A percentile compares a stretch with the other conserved stretches of the same genome.
These are phyloP conservation scores for Edolisoma coerulescens DNA, from an alignment of 2,113 vertebrate genomes.

Conservation along the genomic window DNA sequence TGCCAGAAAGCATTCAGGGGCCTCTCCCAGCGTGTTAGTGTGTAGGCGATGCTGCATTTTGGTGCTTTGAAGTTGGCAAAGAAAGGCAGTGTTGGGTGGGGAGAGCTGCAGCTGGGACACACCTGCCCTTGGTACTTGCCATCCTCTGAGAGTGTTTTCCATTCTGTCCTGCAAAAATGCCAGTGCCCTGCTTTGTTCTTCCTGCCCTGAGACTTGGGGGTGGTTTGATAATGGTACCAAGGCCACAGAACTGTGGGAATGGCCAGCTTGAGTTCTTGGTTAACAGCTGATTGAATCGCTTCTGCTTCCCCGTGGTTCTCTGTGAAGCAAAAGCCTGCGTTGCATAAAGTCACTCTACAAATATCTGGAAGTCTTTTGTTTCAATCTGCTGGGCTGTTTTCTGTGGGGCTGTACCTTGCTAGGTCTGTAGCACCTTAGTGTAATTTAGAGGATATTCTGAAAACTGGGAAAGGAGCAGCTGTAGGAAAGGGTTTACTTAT, in stretches of 20 bases:
- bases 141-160: background rate
- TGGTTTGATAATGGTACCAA: background rate
- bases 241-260: background rate
- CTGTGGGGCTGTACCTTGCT: background rate
- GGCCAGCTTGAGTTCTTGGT: background rate
- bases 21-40: background rate
- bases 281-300: background rate
- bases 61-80: background rate
- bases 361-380: background rate
- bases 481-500: background rate
- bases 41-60: background rate
- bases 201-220: background rate
- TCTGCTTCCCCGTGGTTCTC: rapidly evolving
- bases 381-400: background rate
- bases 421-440: rapidly evolving
- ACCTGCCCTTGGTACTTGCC: background rate
- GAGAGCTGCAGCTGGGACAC: background rate
- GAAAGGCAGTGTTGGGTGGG: background rate
- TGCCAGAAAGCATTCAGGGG: background rate
- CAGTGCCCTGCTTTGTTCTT: background rate
- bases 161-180: background rate
- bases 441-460: background rate
- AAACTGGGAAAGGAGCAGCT: background rate
- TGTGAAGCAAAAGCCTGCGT: background rate
- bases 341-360: background rate